These are phyloP conservation scores for Callocephalon fimbriatum DNA, from an alignment of 2,113 vertebrate species.

Conservation along the genomic window DNA sequence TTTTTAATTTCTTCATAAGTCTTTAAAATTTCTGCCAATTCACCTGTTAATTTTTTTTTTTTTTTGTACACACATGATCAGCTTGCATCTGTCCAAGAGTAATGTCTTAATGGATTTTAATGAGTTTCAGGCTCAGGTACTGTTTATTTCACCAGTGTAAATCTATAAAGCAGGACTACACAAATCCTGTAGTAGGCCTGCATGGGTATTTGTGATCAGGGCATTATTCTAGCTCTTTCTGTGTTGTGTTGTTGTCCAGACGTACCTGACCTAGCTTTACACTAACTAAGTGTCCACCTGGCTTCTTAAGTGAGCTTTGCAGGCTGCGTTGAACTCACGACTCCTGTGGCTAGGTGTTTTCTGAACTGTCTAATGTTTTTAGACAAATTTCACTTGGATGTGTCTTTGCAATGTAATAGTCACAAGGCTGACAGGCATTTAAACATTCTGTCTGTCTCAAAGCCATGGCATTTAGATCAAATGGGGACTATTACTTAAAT, in stretches of 20 bases:
- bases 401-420: neutral
- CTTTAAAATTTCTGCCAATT: neutral
- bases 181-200: neutral
- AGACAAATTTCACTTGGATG: neutral
- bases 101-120: neutral
- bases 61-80: neutral
- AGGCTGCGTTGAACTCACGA: fast-evolving
- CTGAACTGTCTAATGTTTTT: neutral
- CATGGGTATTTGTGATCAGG: neutral
- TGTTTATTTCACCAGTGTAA: neutral
- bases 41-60: neutral
- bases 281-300: neutral
- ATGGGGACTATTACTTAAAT: neutral
- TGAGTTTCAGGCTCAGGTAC: neutral
- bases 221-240: neutral
- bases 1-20: neutral
- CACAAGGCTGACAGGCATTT: neutral
- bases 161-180: neutral
- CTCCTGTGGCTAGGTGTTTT: neutral
- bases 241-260: neutral
- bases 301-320: neutral
- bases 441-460: neutral
- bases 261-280: neutral
- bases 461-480: neutral
- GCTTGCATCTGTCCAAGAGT: neutral